Evolutionary conservation across 2,797 vertebrate genomes (phyloP).

Genomic region (Tachyglossus aculeatus): DNA sequence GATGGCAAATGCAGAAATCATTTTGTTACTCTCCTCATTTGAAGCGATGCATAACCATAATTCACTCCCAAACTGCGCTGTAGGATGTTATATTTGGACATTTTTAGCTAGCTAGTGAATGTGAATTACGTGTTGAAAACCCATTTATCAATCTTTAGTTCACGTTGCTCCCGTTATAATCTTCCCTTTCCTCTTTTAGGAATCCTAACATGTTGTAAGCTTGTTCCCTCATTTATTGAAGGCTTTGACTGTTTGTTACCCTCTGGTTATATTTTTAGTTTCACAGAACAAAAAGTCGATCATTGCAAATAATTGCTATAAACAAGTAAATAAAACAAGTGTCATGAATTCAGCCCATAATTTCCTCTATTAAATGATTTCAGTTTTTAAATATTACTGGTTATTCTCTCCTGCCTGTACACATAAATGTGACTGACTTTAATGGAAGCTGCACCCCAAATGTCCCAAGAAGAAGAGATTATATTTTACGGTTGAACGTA

Average conservation of each 20-base stretch:
- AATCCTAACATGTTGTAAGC: too few relatives aligned
- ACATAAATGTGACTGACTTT: neutral
- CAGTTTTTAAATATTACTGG: neutral
- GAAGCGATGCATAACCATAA: too few relatives aligned
- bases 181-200: neutral
- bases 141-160: neutral
- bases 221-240: neutral
- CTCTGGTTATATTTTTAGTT: conserved; percentile 17
- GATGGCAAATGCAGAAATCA: too few relatives aligned
- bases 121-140: too few relatives aligned
- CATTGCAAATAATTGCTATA: neutral
- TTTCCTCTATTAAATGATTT: neutral
- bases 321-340: neutral
- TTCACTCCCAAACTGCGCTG: too few relatives aligned
- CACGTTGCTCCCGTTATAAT: neutral
- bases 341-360: neutral
- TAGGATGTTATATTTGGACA: too few relatives aligned
- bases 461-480: neutral
- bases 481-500: neutral
- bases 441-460: neutral
- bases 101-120: too few relatives aligned
- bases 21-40: too few relatives aligned
- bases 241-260: neutral
- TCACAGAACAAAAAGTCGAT: neutral
- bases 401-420: neutral